Evolutionary conservation across 2,888 invertebrate genomes (phyloP).

Genomic region (Brenthis daphne): DNA sequence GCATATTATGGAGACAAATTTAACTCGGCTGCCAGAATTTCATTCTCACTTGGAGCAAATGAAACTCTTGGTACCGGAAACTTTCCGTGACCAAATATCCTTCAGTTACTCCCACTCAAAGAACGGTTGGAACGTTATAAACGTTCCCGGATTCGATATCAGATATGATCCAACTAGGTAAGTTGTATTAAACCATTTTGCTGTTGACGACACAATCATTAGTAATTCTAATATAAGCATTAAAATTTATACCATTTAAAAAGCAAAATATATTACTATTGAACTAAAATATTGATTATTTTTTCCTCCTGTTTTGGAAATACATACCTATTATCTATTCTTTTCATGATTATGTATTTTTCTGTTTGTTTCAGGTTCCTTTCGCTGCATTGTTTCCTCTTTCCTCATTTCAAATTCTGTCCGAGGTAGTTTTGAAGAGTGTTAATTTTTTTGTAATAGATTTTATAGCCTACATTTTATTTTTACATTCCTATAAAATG

Average conservation of each 20-base stretch:
- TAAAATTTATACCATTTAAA: not conserved
- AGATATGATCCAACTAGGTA: constrained; percentile 92
- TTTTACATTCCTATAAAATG: constrained; percentile 32
- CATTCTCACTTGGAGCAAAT: constrained; percentile 98
- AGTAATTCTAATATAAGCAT: not conserved
- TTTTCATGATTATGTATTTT: constrained; percentile 7
- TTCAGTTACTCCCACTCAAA: constrained; percentile 92
- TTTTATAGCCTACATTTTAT: constrained; percentile 20
- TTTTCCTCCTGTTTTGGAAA: too few relatives aligned
- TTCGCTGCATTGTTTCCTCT: constrained; percentile 94
- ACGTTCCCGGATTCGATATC: constrained; percentile 91
- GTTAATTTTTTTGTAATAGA: constrained; percentile 5
- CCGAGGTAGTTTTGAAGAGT: constrained; percentile 80
- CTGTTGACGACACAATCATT: not conserved
- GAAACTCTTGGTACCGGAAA: constrained; percentile 90
- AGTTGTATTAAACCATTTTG: constrained; percentile 42
- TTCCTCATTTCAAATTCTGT: constrained; percentile 92
- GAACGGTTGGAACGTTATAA: constrained; percentile 92
- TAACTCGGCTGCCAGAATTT: constrained; percentile 94
- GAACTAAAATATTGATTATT: too few relatives aligned
- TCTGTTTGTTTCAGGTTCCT: constrained; percentile 87
- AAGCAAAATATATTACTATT: too few relatives aligned
- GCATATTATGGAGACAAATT: constrained; percentile 90
- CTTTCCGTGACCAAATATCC: constrained; percentile 92
- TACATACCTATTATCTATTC: too few relatives aligned